phyloP scores from a whole-genome alignment of 2,888 invertebrate genomes.

The Hartigia nigra region DNA sequence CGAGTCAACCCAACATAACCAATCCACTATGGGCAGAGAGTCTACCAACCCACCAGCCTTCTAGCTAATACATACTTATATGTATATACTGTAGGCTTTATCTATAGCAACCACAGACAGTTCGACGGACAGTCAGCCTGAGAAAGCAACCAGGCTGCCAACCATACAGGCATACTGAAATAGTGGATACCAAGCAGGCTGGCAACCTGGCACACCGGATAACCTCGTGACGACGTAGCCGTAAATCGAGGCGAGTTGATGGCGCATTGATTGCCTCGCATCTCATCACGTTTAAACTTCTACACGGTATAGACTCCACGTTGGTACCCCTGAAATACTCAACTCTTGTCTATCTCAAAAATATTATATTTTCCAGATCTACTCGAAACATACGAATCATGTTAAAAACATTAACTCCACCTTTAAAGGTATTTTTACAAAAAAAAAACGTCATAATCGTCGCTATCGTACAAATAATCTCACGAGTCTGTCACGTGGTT shows the following conservation, averaged over 20 bases:
- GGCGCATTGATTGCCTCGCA: constrained; percentile 64
- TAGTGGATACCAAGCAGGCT: constrained; percentile 34
- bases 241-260: constrained; percentile 63
- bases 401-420: neutral
- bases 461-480: neutral
- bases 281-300: constrained; percentile 49
- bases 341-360: neutral
- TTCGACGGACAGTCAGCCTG: neutral
- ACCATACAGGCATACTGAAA: constrained; percentile 18
- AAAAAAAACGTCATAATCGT: neutral
- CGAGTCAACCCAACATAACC: neutral
- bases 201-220: constrained; percentile 30
- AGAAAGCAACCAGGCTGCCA: constrained; percentile 9
- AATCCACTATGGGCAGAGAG: neutral
- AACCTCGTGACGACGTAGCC: constrained; percentile 57
- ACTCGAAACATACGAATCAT: neutral
- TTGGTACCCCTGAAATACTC: neutral
- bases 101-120: neutral
- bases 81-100: neutral
- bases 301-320: neutral
- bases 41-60: neutral
- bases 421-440: neutral
- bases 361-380: constrained; percentile 8
- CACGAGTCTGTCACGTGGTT: neutral
- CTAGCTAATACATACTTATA: neutral